Evolutionary conservation across 2,888 invertebrate genomes (phyloP), one percentile per base, ranked within the genome.

Genomic region (Leptopilina syphax): DNA sequence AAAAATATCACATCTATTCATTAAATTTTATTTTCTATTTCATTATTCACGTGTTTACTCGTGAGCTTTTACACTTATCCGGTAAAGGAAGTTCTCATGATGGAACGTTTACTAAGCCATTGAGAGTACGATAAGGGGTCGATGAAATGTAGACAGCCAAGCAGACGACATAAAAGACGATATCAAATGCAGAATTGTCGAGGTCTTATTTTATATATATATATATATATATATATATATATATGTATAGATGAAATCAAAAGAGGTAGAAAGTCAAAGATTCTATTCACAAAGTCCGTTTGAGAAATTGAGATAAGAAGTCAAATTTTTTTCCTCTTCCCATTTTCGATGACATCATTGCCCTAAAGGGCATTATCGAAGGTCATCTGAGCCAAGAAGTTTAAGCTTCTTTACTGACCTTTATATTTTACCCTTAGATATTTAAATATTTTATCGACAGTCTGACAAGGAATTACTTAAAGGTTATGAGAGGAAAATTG

Each of bases 331-430:
- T 12, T 18, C 10, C 50, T 9, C 50, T 9, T 47, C 47, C 50
- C 50, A 1, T 24, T 24, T 24, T 24, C 24, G 24, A 70, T 50
- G 50, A 3, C 54, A 70, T 27, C 13, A 27, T 70, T 27, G 50
- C 12, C 34, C 50, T 54, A 18, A 13, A 70, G 50, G 70, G 70
- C 1, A 24, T 10, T 70, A 54, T 47, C 4, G 27, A 73, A 57
- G 70, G 54, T 57, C 54, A n/a, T 57, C n/a, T 57, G 1, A 27
- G 54, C 27, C 3, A 8, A 12, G 5, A 34, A 73, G 34, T 34
- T 34, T 73, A 73, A 73, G 57, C 70, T 34, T 3, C 54, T 34
- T 50, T 57, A 57, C 70, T 57, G 70, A 73, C 70, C 70, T 73
- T 73, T 54, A 73, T 27, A 50, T 9, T 4, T 54, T 70, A 18